Evolutionary conservation across 2,888 invertebrate genomes (phyloP), one percentile per base, ranked within the genome.

Genomic region (Suillia variegata): DNA sequence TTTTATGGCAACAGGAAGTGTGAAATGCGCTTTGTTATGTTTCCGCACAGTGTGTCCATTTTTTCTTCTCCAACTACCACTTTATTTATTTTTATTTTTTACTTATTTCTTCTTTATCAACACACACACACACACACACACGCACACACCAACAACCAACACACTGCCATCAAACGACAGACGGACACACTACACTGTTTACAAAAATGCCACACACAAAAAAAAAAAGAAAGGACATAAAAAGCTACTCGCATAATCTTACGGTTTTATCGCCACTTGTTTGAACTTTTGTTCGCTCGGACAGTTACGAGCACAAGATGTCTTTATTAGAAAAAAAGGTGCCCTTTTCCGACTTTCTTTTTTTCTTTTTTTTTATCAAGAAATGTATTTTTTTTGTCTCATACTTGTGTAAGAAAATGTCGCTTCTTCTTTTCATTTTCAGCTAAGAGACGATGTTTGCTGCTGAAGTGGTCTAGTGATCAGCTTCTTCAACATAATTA

Each of bases 231-330:
- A 13, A 18, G 45, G 45, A 8, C 45, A n/a, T 8, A 4, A 13
- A n/a, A n/a, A 10, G 38, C 31, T 31, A 13, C 12, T 38, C 8
- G 45, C 38, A 77, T 77, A 77, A 77, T 77, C 77, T 77, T 73
- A 68, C 68, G 70, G 74, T 77, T 77, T 77, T 77, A 77, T 77
- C 78, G 71, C 69, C 67, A 68, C 70, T 69, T 69, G 67, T 64
- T 67, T 69, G 69, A 67, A 67, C 67, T 66, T 67, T 42, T 50
- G 20, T 49, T 59, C 58, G n/a, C n/a, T 56, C 68, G 70, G 74
- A 69, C 75, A 70, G 75, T 70, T 73, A 70, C 57, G 61, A 74
- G 61, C 63, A 61, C 55, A 63, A 67, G 66, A 70, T 66, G 64
- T 77, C 78, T 77, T 77, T 78, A 78, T 77, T 75, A 72, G 66